phyloP scores from a whole-genome alignment of 2,888 invertebrate genomes.

The Scaptomyza parva region DNA sequence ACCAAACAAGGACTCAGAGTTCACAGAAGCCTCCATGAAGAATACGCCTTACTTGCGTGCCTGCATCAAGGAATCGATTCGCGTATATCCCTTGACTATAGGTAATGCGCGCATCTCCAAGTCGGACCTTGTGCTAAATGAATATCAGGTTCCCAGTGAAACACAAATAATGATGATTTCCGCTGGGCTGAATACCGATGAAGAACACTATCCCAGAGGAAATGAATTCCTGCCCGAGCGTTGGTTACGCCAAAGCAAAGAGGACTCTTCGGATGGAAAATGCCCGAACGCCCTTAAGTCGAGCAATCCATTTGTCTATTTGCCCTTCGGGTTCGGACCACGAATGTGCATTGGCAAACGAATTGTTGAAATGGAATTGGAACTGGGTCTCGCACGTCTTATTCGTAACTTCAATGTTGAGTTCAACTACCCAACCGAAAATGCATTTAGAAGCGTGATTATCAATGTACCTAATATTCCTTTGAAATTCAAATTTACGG shows the following conservation, averaged over 20 bases:
- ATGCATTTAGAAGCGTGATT: conserved; percentile 71
- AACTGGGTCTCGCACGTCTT: conserved; percentile 85
- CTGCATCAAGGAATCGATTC: conserved; percentile 90
- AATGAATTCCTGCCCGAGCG: conserved; percentile 90
- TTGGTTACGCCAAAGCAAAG: conserved; percentile 86
- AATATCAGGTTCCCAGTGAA: conserved; percentile 88
- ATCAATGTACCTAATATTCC: conserved; percentile 83
- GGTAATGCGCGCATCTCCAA: conserved; percentile 86
- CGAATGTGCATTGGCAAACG: conserved; percentile 90
- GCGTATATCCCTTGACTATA: conserved; percentile 87
- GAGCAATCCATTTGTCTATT: conserved; percentile 76
- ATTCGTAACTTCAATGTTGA: conserved; percentile 79
- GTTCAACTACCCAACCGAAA: conserved; percentile 76
- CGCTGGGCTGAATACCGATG: conserved; percentile 86
- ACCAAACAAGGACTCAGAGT: conserved; percentile 83
- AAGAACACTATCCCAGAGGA: conserved; percentile 87
- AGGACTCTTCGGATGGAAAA: conserved; percentile 85
- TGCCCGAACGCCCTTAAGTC: conserved; percentile 88
- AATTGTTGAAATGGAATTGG: conserved; percentile 90
- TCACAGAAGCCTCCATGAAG: conserved; percentile 85
- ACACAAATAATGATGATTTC: conserved; percentile 90
- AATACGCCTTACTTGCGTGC: conserved; percentile 88
- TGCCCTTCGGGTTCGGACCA: conserved; percentile 90
- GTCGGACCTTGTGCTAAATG: conserved; percentile 87
- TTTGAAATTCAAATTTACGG: conserved; percentile 83